Percentiles rank a stretch among this genome's conserved stretches.
These are phyloP conservation scores for Micrasema longulum DNA, from an alignment of 1,140 invertebrate species.

Conservation along the genomic window DNA sequence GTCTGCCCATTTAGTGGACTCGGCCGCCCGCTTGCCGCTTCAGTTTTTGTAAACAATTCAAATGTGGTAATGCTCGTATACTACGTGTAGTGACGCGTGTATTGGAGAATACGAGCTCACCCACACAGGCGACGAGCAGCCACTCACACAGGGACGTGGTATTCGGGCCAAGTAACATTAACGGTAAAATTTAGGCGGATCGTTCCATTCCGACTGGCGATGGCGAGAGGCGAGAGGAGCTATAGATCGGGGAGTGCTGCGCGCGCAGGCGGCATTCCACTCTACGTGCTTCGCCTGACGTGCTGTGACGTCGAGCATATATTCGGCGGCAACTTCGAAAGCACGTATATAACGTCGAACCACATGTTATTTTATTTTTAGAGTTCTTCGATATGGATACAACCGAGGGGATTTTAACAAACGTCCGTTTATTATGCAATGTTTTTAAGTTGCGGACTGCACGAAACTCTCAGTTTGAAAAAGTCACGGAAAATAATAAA, in stretches of 20 bases:
- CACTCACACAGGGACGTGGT: conserved; percentile 26
- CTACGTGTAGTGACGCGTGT: conserved; percentile 42
- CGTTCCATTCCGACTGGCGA: conserved; percentile 28
- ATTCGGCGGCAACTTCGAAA: too few relatives aligned
- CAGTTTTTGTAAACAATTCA: conserved; percentile 41
- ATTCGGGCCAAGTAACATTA: conserved; percentile 45
- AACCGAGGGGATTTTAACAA: too few relatives aligned
- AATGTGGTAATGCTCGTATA: conserved; percentile 34
- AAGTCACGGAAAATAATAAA: too few relatives aligned
- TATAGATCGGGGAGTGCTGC: conserved; percentile 36
- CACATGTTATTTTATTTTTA: too few relatives aligned
- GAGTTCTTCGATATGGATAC: too few relatives aligned
- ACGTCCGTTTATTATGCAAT: too few relatives aligned
- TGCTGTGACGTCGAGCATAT: conserved; percentile 35
- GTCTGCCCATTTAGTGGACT: conserved; percentile 30
- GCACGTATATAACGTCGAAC: not conserved
- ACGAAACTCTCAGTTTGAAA: too few relatives aligned
- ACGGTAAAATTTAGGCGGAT: conserved; percentile 49
- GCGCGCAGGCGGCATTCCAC: conserved; percentile 44
- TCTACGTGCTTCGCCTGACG: conserved; percentile 44
- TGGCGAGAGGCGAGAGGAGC: conserved; percentile 22
- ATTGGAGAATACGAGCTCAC: conserved; percentile 32
- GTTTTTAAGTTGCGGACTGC: too few relatives aligned
- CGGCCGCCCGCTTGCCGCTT: conserved; percentile 2
- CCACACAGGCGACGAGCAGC: conserved; percentile 9